These are phyloP conservation scores for Arvicanthis niloticus DNA, from an alignment of 2,113 vertebrate species.

Conservation along the genomic window DNA sequence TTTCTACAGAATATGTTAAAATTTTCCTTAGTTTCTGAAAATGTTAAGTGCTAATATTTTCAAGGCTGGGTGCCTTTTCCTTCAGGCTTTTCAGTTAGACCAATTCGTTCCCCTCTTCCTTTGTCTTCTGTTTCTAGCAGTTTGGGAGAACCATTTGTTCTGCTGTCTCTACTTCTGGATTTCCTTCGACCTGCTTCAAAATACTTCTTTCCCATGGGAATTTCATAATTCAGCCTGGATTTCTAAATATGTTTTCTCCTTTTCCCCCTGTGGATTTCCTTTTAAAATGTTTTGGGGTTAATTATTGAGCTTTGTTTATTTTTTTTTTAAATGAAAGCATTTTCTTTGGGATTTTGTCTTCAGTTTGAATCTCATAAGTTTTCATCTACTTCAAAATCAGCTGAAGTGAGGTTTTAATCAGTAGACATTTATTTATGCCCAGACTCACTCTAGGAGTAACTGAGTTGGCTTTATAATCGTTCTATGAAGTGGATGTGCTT, in stretches of 20 bases:
- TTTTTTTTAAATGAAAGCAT: neutral
- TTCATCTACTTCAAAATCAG: neutral
- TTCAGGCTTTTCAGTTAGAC: neutral
- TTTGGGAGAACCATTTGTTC: neutral
- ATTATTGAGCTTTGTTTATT: neutral
- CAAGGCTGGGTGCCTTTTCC: neutral
- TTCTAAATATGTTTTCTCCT: neutral
- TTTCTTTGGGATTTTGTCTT: neutral
- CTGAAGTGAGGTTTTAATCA: neutral
- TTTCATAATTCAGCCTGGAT: neutral
- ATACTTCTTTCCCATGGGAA: neutral
- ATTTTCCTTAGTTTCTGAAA: neutral
- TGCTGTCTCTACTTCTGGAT: neutral
- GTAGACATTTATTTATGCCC: neutral
- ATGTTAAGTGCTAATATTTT: neutral
- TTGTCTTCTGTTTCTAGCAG: neutral
- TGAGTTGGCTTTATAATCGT: neutral
- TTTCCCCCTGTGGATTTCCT: neutral
- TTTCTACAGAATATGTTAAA: neutral
- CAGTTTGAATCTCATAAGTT: neutral
- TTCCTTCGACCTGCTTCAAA: neutral
- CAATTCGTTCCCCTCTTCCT: neutral
- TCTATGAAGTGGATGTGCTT: neutral
- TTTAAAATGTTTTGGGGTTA: neutral
- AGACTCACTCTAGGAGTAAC: neutral